Evolutionary conservation across 2,113 vertebrate species (phyloP), one percentile per base, ranked within the genome.

Genomic region (Pheucticus melanocephalus): DNA sequence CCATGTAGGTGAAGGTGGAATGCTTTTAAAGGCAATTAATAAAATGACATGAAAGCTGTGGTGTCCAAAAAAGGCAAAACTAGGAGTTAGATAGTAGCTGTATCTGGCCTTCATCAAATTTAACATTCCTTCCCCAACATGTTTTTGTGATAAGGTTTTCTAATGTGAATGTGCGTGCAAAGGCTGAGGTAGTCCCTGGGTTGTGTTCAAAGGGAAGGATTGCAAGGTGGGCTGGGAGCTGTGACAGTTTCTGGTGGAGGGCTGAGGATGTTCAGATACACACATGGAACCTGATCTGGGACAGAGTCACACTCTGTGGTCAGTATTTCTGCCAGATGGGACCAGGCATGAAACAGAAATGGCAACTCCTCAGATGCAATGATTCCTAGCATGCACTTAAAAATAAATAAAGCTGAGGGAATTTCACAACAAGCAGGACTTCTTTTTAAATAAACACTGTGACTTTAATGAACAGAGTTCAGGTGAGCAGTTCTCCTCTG

Each of bases 211-310:
- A 82, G 44, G 23, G 56, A 70, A 60, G 22, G 19, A 11, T 40
- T 78, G 10, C 24, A 33, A 31, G 20, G 24, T 47, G 73, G 56
- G 10, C 31, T 85, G 44, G 10, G 44, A 28, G 8, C 24, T 70
- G 51, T 0, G 0, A 3, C 1, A 0, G 12, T 50, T 40, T 37
- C 65, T 75, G 35, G 6, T 4, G 7, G 12, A 31, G 5, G 11
- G 18, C 47, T 71, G 35, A 63, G 15, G 8, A 14, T 57, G n/a
- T 68, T 89, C 70, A 53, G 59, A 51, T 17, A 5, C 10, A 18
- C 11, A 17, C 37, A 7, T 2, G 37, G 27, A 84, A 51, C 44
- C 11, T 25, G 73, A 40, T 71, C 25, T 30, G 47, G 21, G 45
- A 21, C 23, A 50, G 35, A 47, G 11, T 35, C 14, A 9, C 21